Evolutionary conservation across 2,113 vertebrate genomes (phyloP).

Genomic region (Sander vitreus): DNA sequence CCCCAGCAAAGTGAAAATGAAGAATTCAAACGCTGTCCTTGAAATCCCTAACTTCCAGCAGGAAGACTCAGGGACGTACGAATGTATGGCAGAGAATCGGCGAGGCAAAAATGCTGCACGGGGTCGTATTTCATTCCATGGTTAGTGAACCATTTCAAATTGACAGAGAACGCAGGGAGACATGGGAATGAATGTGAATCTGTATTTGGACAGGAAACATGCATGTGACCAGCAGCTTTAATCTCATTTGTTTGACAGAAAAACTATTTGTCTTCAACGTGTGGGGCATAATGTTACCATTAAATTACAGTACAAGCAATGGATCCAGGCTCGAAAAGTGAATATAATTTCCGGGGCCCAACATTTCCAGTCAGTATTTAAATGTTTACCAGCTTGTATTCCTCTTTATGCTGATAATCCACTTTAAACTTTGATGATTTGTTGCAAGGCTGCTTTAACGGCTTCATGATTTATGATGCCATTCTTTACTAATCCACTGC

Average conservation of each 20-base stretch:
- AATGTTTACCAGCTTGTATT: constrained; percentile 18
- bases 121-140: constrained; percentile 94
- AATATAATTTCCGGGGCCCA: constrained; percentile 3
- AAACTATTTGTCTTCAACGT: constrained; percentile 11
- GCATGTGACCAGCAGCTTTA: constrained; percentile 35
- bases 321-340: not conserved
- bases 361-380: constrained; percentile 17
- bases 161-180: constrained; percentile 8
- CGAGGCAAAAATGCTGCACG: constrained; percentile 91
- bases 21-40: constrained; percentile 91
- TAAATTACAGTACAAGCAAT: not conserved
- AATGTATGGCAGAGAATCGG: constrained; percentile 94
- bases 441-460: constrained; percentile 32
- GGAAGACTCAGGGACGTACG: constrained; percentile 92
- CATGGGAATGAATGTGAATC: not conserved
- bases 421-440: constrained; percentile 40
- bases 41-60: constrained; percentile 95
- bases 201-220: constrained; percentile 19
- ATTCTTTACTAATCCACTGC: constrained; percentile 29
- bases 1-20: constrained; percentile 90
- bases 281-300: not conserved
- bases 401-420: constrained; percentile 37
- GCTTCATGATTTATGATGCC: constrained; percentile 33
- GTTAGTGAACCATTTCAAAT: constrained; percentile 79
- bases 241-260: constrained; percentile 23